These are phyloP conservation scores for Conchocele bisecta DNA, from an alignment of 2,888 invertebrate species.

Conservation along the genomic window DNA sequence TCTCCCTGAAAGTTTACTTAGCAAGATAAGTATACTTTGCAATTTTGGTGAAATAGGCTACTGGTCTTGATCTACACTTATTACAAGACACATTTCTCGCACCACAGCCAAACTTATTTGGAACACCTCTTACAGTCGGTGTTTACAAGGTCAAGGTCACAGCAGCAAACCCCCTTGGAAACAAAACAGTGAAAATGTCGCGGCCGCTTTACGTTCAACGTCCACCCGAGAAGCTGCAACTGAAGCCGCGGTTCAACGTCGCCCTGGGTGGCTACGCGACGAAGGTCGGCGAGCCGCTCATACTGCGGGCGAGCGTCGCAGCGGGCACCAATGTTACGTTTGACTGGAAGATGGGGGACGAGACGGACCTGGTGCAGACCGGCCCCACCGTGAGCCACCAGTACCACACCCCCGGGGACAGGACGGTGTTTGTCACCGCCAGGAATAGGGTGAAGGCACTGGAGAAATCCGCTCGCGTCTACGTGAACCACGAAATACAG, in stretches of 20 bases:
- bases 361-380: slow-evolving; percentile 61
- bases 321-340: slow-evolving; percentile 78
- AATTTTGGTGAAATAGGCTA: too few relatives aligned
- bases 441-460: slow-evolving; percentile 70
- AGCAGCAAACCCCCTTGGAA: slow-evolving; percentile 76
- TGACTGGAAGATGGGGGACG: slow-evolving; percentile 79
- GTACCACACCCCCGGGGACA: slow-evolving; percentile 66
- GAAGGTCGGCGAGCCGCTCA: slow-evolving; percentile 62
- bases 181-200: slow-evolving; percentile 63
- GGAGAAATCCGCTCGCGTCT: slow-evolving; percentile 47
- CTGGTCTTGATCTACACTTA: too few relatives aligned
- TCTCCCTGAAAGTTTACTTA: too few relatives aligned
- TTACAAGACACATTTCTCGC: too few relatives aligned
- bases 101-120: too few relatives aligned
- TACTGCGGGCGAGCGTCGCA: slow-evolving; percentile 61
- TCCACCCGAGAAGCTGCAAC: slow-evolving; percentile 65
- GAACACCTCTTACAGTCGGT: slow-evolving; percentile 79
- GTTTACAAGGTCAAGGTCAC: slow-evolving; percentile 74
- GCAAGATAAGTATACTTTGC: too few relatives aligned
- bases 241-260: slow-evolving; percentile 6
- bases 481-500: slow-evolving; percentile 69
- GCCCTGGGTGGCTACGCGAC: slow-evolving; percentile 45
- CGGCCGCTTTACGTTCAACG: slow-evolving; percentile 75
- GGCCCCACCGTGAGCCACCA: slow-evolving; percentile 62
- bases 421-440: slow-evolving; percentile 73